Evolutionary conservation across 1,140 invertebrate genomes (phyloP).

Genomic region (Elysia chlorotica): DNA sequence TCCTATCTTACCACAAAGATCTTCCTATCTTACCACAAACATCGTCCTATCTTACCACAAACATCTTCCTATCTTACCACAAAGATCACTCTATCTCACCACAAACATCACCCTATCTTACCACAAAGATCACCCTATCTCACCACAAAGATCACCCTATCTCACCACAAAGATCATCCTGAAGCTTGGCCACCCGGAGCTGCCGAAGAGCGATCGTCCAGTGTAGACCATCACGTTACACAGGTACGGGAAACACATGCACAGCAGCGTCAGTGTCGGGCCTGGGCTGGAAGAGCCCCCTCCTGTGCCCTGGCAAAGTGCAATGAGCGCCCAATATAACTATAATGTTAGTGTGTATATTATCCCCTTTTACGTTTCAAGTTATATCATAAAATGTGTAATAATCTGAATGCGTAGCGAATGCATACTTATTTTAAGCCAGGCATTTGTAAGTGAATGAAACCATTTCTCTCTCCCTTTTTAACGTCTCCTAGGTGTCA

Average conservation of each 20-base stretch:
- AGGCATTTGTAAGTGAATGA: too few species aligned
- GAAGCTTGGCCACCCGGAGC: conserved; percentile 50
- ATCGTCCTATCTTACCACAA: background rate
- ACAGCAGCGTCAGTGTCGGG: conserved; percentile 41
- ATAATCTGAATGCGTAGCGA: too few species aligned
- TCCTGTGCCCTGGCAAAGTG: too few species aligned
- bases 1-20: background rate
- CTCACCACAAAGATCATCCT: conserved; percentile 42
- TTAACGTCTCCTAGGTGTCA: too few species aligned
- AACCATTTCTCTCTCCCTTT: too few species aligned
- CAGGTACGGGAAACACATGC: conserved; percentile 44
- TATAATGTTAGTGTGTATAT: too few species aligned
- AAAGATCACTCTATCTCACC: background rate
- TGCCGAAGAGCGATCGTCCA: conserved; percentile 53
- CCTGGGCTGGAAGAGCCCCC: conserved; percentile 18
- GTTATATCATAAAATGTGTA: too few species aligned
- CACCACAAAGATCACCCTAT: background rate
- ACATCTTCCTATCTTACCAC: background rate
- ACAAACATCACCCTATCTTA: background rate
- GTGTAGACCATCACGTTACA: conserved; percentile 47
- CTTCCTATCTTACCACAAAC: background rate
- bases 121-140: background rate
- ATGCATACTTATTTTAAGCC: too few species aligned
- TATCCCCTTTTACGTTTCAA: too few species aligned
- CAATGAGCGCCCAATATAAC: too few species aligned